Evolutionary conservation across 2,797 vertebrate genomes (phyloP), one percentile per base, ranked within the genome.

Genomic region (Cossypha niveicapilla): DNA sequence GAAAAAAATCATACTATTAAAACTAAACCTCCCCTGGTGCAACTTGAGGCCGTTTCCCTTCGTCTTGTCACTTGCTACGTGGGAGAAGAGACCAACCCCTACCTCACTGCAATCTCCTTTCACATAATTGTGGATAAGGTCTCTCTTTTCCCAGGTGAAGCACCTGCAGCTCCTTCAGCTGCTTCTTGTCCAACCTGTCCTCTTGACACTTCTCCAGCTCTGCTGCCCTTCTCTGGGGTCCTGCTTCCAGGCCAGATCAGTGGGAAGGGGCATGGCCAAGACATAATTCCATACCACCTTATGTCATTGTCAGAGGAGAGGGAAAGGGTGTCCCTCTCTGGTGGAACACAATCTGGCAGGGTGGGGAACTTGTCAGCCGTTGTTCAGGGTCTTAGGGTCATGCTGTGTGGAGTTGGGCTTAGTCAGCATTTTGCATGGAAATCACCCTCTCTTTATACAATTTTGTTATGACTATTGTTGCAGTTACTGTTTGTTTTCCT

Each of bases 401-500:
- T 0, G 0, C 6, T 4, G 8, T 41, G 13, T 25, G 25, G 25
- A 57, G 22, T 8, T 50, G 14, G 60, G 11, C 25, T 42, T 57
- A 28, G 25, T 11, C 28, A 41, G 30, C 24, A 48, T 48, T 63
- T 63, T 48, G 30, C 34, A 56, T 17, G 13, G 19, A 56, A 72
- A 63, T 34, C 34, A 21, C 16, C 18, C 21, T 35, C 17, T 65
- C 30, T 50, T 35, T 57, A 27, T 10, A 35, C 17, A 35, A 3
- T 42, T 42, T 18, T 18, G 9, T 57, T 50, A 35, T 11, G 11
- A 24, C 11, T n/a, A 50, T 27, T 65, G n/a, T 42, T 35, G 42
- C 14, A 42, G 21, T 48, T 42, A 25, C 25, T 50, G 6, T 42
- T 73, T 34, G 10, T 6, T 48, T 57, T 56, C 35, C 57, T 18